A percentile compares a stretch with the other conserved stretches of the same genome.
phyloP scores from a whole-genome alignment of 2,113 vertebrate species.

The Dicrurus megarhynchus region DNA sequence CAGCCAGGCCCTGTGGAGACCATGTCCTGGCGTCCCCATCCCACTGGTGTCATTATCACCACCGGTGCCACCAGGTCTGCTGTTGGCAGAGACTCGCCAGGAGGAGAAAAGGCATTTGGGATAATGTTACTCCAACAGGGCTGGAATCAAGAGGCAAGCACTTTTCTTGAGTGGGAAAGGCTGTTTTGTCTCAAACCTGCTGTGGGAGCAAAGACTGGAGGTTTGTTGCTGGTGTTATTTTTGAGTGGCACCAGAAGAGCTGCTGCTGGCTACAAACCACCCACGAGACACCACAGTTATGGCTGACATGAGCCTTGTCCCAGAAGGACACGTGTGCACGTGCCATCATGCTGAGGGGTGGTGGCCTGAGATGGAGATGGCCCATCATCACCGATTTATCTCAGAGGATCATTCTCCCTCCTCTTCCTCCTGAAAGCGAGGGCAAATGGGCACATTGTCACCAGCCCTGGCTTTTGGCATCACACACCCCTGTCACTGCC shows the following conservation, averaged over 20 bases:
- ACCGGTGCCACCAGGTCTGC: not conserved
- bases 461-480: not conserved
- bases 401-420: not conserved
- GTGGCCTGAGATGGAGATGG: not conserved
- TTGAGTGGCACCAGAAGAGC: not conserved
- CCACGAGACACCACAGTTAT: not conserved
- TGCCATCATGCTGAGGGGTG: not conserved
- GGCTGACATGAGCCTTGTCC: not conserved
- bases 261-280: not conserved
- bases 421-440: not conserved
- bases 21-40: not conserved
- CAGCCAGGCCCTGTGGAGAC: not conserved
- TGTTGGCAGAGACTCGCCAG: not conserved
- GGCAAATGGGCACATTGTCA: fast-evolving
- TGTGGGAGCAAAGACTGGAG: not conserved
- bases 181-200: not conserved
- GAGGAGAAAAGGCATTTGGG: not conserved
- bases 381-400: not conserved
- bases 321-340: not conserved
- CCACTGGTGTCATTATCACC: not conserved
- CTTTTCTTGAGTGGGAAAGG: not conserved
- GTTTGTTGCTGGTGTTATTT: not conserved
- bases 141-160: not conserved
- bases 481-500: not conserved
- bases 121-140: not conserved